A percentile compares a stretch with the other conserved stretches of the same genome.
These are phyloP conservation scores for Gavia stellata DNA, from an alignment of 2,113 vertebrate species.

Conservation along the genomic window DNA sequence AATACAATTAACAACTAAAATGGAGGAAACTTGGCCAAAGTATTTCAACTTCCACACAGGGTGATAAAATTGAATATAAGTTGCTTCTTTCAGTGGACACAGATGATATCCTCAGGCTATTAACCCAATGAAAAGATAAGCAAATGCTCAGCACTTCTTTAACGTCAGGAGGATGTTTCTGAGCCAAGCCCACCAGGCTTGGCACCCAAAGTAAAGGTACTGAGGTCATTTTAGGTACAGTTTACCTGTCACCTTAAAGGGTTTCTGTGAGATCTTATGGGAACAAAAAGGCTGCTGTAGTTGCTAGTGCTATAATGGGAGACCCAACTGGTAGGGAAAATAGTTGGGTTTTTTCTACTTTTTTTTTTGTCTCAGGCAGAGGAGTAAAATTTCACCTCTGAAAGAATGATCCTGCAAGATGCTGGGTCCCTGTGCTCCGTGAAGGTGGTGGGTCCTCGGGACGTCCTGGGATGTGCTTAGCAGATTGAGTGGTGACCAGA, in stretches of 20 bases:
- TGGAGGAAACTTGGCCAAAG: not conserved
- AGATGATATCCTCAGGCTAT: not conserved
- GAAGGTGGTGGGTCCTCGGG: not conserved
- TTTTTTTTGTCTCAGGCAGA: not conserved
- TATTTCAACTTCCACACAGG: not conserved
- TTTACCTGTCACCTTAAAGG: not conserved
- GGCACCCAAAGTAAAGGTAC: not conserved
- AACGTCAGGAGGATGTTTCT: not conserved
- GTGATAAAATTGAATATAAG: not conserved
- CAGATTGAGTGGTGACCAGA: not conserved
- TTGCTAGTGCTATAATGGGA: not conserved
- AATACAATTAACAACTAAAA: not conserved
- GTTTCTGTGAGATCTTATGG: not conserved
- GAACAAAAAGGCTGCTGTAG: not conserved
- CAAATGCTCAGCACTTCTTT: not conserved
- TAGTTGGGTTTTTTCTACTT: fast-evolving
- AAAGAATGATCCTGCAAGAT: not conserved
- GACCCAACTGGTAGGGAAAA: not conserved
- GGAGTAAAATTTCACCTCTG: not conserved
- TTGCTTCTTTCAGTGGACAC: not conserved
- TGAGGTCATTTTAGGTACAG: not conserved
- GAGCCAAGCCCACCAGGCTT: not conserved
- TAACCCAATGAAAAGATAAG: not conserved
- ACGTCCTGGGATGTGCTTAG: not conserved
- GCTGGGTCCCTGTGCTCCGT: not conserved